Evolutionary conservation across 2,888 invertebrate species (phyloP), one percentile per base, ranked within the genome.

Genomic region (Phorcus lineatus): DNA sequence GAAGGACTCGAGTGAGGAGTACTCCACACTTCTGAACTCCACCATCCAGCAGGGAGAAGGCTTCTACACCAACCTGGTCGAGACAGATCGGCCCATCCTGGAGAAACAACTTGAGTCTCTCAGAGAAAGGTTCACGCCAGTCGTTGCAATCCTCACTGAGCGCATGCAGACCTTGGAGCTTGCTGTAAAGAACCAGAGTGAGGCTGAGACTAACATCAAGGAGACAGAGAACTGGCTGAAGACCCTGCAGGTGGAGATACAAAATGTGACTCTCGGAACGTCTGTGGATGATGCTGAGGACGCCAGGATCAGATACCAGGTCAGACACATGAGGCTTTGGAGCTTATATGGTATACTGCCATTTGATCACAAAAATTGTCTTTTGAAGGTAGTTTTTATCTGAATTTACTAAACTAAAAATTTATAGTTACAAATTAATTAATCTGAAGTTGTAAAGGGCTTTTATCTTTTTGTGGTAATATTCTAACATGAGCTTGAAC

Each of bases 221-320:
- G 96, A 97, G 90, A 96, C 96, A 81, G 95, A 96, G 55, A 95
- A 96, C 90, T 96, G 97, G 93, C 95, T 97, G 91, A 95, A 95
- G 79, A 95, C 95, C 87, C 95, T 97, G n/a, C 97, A 97, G 91
- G 95, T 95, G 81, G 96, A 97, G 91, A 93, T 98, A 19, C 78
- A 85, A 96, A 96, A 1, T 96, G 96, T 89, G 96, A 96, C 92
- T 97, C 98, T 98, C 54, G 98, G 98, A 16, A 96, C 96, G 78
- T 96, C 96, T 90, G 96, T 96, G 0, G 97, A 97, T 91, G 98
- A 98, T 92, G 97, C 98, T 0, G 96, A 97, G 91, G 95, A 96
- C n/a, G 95, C 97, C 86, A 94, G 93, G 3, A 86, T 89, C 47
- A 85, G 90, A 66, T 93, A 91, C 84, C 93, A 93, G 89, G 91